A percentile compares a stretch with the other conserved stretches of the same genome.
Evolutionary conservation across 2,113 vertebrate genomes (phyloP).

Genomic region (Marcusenius ussheri): DNA sequence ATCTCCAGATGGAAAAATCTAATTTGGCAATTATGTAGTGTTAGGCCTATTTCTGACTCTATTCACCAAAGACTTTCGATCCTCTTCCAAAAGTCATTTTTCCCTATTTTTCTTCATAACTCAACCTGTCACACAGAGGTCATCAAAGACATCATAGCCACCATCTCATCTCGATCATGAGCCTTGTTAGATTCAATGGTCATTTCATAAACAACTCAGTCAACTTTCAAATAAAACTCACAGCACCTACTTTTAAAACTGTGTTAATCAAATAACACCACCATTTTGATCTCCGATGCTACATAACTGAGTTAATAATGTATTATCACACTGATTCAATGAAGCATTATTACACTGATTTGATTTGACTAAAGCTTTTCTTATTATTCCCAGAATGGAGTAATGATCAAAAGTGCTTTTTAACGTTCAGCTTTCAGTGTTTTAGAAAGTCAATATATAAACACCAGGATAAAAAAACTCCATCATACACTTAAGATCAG

Average conservation of each 20-base stretch:
- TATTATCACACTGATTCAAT: not conserved
- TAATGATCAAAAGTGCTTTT: not conserved
- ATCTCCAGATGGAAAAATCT: not conserved
- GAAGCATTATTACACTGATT: conserved; percentile 19
- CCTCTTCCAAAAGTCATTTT: not conserved
- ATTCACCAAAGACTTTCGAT: not conserved
- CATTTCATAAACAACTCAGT: not conserved
- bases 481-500: not conserved
- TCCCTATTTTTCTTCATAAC: not conserved
- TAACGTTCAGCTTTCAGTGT: not conserved
- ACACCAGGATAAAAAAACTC: not conserved
- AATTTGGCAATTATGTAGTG: not conserved
- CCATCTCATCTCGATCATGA: not conserved
- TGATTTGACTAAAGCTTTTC: conserved; percentile 6
- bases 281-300: not conserved
- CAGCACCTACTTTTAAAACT: not conserved
- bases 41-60: not conserved
- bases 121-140: conserved; percentile 7
- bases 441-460: not conserved
- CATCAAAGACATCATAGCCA: not conserved
- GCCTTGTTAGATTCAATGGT: not conserved
- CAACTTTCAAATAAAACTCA: not conserved
- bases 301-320: not conserved
- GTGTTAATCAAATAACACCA: not conserved
- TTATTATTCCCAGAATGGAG: not conserved